A percentile compares a stretch with the other conserved stretches of the same genome.
These are phyloP conservation scores for Papilio demoleus DNA, from an alignment of 2,888 invertebrate genomes.

Conservation along the genomic window DNA sequence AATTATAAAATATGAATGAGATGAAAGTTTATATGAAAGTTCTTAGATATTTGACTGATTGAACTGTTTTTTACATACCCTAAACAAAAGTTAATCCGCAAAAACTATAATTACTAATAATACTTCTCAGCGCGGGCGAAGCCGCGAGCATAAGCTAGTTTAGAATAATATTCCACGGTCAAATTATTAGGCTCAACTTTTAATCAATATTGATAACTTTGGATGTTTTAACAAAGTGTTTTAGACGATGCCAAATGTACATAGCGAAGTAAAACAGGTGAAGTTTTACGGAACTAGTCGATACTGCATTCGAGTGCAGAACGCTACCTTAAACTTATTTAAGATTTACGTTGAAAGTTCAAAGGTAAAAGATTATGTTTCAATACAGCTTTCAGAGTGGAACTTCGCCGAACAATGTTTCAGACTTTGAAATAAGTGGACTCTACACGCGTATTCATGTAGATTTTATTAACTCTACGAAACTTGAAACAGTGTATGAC, in stretches of 20 bases:
- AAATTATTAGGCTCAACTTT: neutral
- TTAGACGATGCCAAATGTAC: constrained; percentile 7
- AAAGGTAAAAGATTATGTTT: constrained; percentile 36
- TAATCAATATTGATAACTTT: no score
- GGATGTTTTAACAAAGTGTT: constrained; percentile 3
- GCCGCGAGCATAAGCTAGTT: no score
- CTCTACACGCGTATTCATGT: constrained; percentile 13
- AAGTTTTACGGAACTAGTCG: neutral
- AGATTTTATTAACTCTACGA: constrained; percentile 15
- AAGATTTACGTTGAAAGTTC: constrained; percentile 39
- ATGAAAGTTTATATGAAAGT: no score
- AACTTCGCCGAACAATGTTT: constrained; percentile 32
- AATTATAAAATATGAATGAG: no score
- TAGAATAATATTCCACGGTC: no score
- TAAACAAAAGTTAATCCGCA: no score
- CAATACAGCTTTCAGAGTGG: constrained; percentile 36
- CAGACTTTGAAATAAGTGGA: constrained; percentile 31
- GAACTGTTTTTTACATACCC: no score
- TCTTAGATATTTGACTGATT: no score
- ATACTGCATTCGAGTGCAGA: constrained; percentile 24
- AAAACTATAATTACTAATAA: no score
- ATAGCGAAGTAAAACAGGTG: neutral
- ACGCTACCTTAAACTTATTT: constrained; percentile 34
- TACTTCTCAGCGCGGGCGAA: no score
- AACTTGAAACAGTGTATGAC: neutral